Conservation (phyloP, 2,888 invertebrate species). For the Standfussiana lucernea region DNA sequence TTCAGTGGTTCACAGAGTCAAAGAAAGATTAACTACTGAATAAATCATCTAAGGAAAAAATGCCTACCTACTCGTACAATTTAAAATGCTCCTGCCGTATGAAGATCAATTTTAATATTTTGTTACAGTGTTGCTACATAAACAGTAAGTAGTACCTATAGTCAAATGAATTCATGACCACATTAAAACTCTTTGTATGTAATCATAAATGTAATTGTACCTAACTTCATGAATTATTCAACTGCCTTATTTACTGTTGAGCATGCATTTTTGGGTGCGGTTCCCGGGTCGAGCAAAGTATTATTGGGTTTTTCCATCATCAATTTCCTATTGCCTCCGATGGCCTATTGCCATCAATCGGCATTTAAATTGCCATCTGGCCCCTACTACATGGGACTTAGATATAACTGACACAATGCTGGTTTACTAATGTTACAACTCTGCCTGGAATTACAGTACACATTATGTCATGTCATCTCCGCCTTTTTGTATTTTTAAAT, state of each 20-base stretch:
- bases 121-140: not conserved
- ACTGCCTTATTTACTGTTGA: not conserved
- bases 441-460: no score
- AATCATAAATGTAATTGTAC: not conserved
- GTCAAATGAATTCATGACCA: not conserved
- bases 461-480: no score
- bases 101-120: not conserved
- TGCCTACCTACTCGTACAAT: not conserved
- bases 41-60: not conserved
- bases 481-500: not conserved
- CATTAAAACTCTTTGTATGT: not conserved
- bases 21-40: slow-evolving; percentile 26
- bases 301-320: not conserved
- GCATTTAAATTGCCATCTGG: no score
- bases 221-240: not conserved
- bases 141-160: not conserved
- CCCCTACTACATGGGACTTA: not conserved
- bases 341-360: no score
- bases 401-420: not conserved
- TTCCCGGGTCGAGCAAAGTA: not conserved
- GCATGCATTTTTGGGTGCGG: not conserved
- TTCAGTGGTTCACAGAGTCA: slow-evolving; percentile 19
- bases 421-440: no score
- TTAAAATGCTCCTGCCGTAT: no score
- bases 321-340: no score